Evolutionary conservation across 2,888 invertebrate genomes (phyloP).

Genomic region (Crematogaster levior): DNA sequence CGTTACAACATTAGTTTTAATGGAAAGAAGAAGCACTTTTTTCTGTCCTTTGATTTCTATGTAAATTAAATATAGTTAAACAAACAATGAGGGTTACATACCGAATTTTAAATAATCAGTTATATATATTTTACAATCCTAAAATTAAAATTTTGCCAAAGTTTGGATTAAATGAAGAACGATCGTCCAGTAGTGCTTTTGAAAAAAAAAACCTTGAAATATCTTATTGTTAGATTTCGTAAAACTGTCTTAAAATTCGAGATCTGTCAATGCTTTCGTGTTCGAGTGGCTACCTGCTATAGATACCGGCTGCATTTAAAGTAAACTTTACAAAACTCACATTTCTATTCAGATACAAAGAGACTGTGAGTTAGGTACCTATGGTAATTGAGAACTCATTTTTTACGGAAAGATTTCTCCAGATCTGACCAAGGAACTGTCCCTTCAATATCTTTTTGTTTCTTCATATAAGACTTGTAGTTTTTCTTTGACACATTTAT

Average conservation of each 20-base stretch:
- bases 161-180: not conserved
- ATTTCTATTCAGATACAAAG: conserved; percentile 2
- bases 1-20: not conserved
- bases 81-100: not conserved
- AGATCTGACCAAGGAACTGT: not conserved
- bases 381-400: not conserved
- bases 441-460: not conserved
- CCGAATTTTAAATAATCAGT: not conserved
- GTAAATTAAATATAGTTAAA: not conserved
- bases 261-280: not conserved
- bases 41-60: not conserved
- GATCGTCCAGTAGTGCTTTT: not conserved
- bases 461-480: not conserved
- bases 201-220: not conserved
- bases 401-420: not conserved
- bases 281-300: not conserved
- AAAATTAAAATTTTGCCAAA: not conserved
- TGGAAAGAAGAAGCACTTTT: not conserved
- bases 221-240: not conserved
- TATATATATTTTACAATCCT: not conserved
- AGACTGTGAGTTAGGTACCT: not conserved
- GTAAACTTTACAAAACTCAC: not conserved
- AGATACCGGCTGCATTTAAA: not conserved
- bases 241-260: not conserved
- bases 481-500: not conserved